These are phyloP conservation scores for Onthophagus sagittarius DNA, from an alignment of 2,888 invertebrate species.

Conservation along the genomic window DNA sequence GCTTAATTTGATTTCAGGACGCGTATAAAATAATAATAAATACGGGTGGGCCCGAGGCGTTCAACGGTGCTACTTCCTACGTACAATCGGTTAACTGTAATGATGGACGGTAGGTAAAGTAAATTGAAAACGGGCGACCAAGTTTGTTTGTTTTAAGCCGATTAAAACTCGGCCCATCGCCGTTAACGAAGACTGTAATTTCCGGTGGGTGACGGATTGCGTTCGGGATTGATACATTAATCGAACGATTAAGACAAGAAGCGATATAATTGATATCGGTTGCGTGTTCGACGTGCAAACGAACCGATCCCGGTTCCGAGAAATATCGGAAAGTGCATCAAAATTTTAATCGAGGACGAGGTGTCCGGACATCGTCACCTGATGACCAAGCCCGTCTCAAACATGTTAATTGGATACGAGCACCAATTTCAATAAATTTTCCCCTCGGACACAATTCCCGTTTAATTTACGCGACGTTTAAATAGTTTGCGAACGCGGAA, in stretches of 20 bases:
- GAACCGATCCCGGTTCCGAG: neutral
- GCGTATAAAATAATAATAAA: neutral
- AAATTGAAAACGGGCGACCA: neutral
- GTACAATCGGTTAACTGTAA: neutral
- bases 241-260: neutral
- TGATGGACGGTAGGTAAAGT: neutral
- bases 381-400: slow-evolving; percentile 12
- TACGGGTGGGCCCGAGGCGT: neutral
- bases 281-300: neutral
- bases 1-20: neutral
- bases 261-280: neutral
- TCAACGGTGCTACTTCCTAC: neutral
- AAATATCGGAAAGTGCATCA: slow-evolving; percentile 12
- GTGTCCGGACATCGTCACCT: neutral
- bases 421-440: slow-evolving; percentile 23
- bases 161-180: neutral
- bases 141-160: neutral
- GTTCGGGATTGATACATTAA: neutral
- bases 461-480: slow-evolving; percentile 8
- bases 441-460: slow-evolving; percentile 16
- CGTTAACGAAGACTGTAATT: neutral
- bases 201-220: neutral
- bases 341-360: slow-evolving; percentile 16
- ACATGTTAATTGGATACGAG: slow-evolving; percentile 23
- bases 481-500: slow-evolving; percentile 10